A percentile compares a stretch with the other conserved stretches of the same genome.
phyloP scores from a whole-genome alignment of 2,888 invertebrate species.

The Tinea semifulvella region DNA sequence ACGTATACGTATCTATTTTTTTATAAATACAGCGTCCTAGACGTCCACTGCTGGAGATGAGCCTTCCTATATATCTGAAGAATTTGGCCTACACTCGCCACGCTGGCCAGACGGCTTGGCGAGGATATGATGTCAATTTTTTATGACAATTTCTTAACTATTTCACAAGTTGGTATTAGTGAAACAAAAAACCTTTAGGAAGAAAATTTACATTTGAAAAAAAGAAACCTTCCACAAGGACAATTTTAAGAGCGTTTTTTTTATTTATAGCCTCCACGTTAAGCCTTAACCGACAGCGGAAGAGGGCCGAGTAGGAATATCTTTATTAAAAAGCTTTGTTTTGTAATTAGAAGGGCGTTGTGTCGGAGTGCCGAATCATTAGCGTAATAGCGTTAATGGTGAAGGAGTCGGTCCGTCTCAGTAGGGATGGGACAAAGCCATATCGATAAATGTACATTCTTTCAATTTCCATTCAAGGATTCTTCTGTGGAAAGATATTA shows the following conservation, averaged over 20 bases:
- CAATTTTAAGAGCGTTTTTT: not conserved
- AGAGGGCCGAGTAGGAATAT: conserved; percentile 8
- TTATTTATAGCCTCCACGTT: not conserved
- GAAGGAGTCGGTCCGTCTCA: conserved; percentile 25
- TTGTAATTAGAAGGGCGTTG: conserved; percentile 49
- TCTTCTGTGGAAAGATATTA: too few relatives aligned
- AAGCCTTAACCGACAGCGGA: not conserved
- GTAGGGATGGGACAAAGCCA: conserved; percentile 11
- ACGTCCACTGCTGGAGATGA: too few relatives aligned
- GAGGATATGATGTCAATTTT: too few relatives aligned
- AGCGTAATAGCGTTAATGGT: conserved; percentile 55
- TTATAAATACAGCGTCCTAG: too few relatives aligned
- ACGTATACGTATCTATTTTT: too few relatives aligned
- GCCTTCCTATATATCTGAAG: too few relatives aligned
- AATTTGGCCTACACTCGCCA: too few relatives aligned
- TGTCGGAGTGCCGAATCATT: conserved; percentile 40
- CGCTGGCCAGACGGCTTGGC: too few relatives aligned
- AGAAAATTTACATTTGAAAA: too few relatives aligned
- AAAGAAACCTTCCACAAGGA: not conserved
- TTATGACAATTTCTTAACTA: too few relatives aligned
- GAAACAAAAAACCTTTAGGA: too few relatives aligned
- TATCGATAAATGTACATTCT: conserved; percentile 15
- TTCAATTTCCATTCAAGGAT: conserved; percentile 22
- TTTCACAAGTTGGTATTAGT: too few relatives aligned
- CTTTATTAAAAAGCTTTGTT: conserved; percentile 44